phyloP scores from a whole-genome alignment of 2,797 vertebrate genomes.

The Merluccius polli region DNA sequence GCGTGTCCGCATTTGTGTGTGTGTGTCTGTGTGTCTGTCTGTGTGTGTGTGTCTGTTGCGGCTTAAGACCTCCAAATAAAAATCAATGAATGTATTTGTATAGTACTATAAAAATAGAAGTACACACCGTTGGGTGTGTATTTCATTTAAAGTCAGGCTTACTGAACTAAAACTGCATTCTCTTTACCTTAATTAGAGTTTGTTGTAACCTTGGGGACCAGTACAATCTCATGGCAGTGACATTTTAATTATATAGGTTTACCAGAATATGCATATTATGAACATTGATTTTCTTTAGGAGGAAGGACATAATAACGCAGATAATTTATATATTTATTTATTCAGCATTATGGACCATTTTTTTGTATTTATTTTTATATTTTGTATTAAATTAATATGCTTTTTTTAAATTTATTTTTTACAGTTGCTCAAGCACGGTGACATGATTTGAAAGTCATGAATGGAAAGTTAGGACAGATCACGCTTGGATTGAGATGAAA shows the following conservation, averaged over 20 bases:
- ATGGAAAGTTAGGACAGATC: not conserved
- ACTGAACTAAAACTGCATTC: constrained; percentile 63
- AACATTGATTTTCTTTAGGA: not conserved
- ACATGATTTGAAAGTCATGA: not conserved
- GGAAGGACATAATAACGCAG: not conserved
- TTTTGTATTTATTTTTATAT: not conserved
- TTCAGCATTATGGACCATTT: not conserved
- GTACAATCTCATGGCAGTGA: not conserved
- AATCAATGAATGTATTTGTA: constrained; percentile 49
- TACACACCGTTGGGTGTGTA: constrained; percentile 42
- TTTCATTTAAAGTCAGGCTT: constrained; percentile 66
- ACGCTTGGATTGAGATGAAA: constrained; percentile 27
- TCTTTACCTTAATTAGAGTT: constrained; percentile 71
- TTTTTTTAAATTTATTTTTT: no score
- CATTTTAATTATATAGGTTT: not conserved
- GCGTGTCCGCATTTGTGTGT: not conserved
- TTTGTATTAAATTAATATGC: not conserved
- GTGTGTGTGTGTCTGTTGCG: no score
- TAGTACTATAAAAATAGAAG: constrained; percentile 49
- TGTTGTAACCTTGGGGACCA: constrained; percentile 54
- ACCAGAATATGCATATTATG: not conserved
- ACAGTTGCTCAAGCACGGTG: not conserved
- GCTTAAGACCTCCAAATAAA: constrained; percentile 20
- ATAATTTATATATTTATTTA: not conserved
- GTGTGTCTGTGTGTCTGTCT: not conserved